Evolutionary conservation across 1,140 invertebrate species (phyloP).

Genomic region (Chelonus insularis): DNA sequence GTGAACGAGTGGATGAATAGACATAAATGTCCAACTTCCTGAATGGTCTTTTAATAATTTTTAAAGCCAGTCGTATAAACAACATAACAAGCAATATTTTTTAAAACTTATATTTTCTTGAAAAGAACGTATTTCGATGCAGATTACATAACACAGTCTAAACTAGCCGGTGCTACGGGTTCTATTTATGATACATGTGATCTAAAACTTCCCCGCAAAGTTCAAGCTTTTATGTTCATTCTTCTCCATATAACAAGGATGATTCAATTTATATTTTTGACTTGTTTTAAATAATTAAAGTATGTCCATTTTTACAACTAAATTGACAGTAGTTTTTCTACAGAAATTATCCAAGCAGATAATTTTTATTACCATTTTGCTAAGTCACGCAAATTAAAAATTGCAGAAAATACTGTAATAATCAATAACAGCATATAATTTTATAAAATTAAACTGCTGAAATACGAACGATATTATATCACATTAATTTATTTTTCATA

Average conservation of each 20-base stretch:
- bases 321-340: no score
- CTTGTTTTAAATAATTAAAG: no score
- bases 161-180: slow-evolving; percentile 37
- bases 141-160: slow-evolving; percentile 41
- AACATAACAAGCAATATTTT: no score
- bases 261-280: slow-evolving; percentile 6
- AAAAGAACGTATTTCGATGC: slow-evolving; percentile 5
- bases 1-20: neutral
- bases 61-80: neutral
- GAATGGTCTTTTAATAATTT: neutral
- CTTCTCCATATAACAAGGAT: slow-evolving; percentile 1
- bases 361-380: no score
- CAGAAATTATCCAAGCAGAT: no score
- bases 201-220: neutral
- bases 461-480: no score
- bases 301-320: no score
- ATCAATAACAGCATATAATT: no score
- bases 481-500: no score
- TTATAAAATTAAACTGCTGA: no score
- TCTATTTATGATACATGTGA: slow-evolving; percentile 50
- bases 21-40: neutral
- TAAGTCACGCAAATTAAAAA: no score
- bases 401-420: no score
- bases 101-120: neutral
- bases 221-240: slow-evolving; percentile 4